Evolutionary conservation across 2,888 invertebrate genomes (phyloP).

Genomic region (Drosophila leonis): DNA sequence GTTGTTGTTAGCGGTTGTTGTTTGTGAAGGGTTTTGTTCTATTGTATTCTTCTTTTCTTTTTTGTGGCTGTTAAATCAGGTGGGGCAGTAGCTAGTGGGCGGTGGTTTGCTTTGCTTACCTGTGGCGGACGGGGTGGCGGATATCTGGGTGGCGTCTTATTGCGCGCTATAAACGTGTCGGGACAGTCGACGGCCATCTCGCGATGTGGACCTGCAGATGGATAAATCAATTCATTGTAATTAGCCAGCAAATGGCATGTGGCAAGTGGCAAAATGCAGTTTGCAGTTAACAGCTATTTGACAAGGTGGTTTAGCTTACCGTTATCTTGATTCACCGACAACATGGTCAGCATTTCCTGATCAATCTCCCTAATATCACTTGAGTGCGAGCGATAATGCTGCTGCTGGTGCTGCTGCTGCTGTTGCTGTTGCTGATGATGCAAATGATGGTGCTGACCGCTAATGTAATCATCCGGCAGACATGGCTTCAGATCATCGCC

Average conservation of each 20-base stretch:
- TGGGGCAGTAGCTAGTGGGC: not conserved
- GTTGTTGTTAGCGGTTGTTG: conserved; percentile 25
- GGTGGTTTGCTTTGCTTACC: conserved; percentile 83
- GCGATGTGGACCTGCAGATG: conserved; percentile 92
- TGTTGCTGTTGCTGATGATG: conserved; percentile 66
- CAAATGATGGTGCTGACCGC: conserved; percentile 79
- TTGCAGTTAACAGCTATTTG: not conserved
- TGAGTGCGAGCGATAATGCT: conserved; percentile 86
- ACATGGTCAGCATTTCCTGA: conserved; percentile 92
- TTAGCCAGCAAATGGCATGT: not conserved
- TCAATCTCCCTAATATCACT: conserved; percentile 86
- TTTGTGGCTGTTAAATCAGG: conserved; percentile 1
- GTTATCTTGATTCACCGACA: conserved; percentile 88
- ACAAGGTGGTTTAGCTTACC: conserved; percentile 84
- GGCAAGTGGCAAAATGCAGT: no score
- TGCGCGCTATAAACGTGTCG: conserved; percentile 95
- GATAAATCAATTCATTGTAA: not conserved
- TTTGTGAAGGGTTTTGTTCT: conserved; percentile 6
- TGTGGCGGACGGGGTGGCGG: conserved; percentile 92
- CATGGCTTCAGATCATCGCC: conserved; percentile 88
- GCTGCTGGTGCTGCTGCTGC: conserved; percentile 43
- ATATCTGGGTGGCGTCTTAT: conserved; percentile 96
- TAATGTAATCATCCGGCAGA: conserved; percentile 87
- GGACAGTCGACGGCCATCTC: conserved; percentile 99
- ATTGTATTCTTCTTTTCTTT: conserved; percentile 5